Evolutionary conservation across 2,797 vertebrate species (phyloP), one percentile per base, ranked within the genome.

Genomic region (Onychomys leucogaster): DNA sequence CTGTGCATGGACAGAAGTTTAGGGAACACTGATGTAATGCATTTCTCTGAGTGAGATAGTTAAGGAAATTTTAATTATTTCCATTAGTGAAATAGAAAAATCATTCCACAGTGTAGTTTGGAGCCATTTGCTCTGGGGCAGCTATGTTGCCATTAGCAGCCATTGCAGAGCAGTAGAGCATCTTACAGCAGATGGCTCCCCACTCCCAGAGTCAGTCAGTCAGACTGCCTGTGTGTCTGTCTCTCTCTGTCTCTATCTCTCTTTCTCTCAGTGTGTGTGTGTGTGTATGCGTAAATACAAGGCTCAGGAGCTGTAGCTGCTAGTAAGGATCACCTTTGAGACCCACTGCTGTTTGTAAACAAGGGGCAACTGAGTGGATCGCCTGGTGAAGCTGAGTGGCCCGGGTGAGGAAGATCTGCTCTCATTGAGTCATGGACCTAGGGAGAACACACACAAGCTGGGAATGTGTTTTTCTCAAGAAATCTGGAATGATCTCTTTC

Each of bases 21-120:
- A 57, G 57, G 88, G 73, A 71, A 82, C 34, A 65, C 17, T 78
- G 59, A 71, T 76, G 73, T 65, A 80, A 94, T 92, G 12, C 17
- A 43, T 86, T 75, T 75, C 43, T 83, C 32, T 77, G 63, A 83
- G 75, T 91, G 92, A 82, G 37, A 71, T 16, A 55, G 78, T 73
- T 85, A 82, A 61, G 86, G 80, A 94, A 61, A 29, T 55, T 94
- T 94, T 90, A 57, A 37, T 80, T 76, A 16, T 83, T 71, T 83
- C 5, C 13, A 71, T 65, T 34, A 67, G 19, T 90, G 32, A 91
- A 93, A 73, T 67, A 29, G 41, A 88, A 80, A 96, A 75, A 81
- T 17, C 17, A 43, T 34, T 49, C 67, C 12, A 55, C 46, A 77
- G 82, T 41, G 49, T 91, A 80, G 63, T 61, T 78, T 59, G 37